Evolutionary conservation across 2,888 invertebrate species (phyloP).

Genomic region (Diabrotica balteata): DNA sequence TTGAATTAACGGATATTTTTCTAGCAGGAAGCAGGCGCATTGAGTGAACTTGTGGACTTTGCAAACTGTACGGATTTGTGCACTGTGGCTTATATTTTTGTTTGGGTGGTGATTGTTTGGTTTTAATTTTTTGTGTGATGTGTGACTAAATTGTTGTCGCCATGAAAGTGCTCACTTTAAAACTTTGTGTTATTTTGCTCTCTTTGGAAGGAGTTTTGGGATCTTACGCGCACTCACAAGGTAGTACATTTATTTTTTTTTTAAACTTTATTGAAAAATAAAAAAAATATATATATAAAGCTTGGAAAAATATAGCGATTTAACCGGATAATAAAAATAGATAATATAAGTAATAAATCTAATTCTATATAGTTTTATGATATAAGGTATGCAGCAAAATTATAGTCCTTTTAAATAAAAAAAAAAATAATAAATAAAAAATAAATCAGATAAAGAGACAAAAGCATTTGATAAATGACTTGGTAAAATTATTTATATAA

Average conservation of each 20-base stretch:
- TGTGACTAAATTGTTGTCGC: conserved; percentile 24
- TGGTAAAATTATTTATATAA: too few species aligned
- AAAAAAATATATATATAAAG: too few species aligned
- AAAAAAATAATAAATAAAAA: too few species aligned
- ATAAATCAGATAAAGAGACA: too few species aligned
- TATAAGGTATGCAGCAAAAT: too few species aligned
- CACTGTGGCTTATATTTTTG: conserved; percentile 16
- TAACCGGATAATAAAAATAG: too few species aligned
- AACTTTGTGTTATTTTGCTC: conserved; percentile 18
- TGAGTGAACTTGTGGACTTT: conserved; percentile 28
- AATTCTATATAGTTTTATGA: too few species aligned
- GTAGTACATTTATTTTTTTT: conserved; percentile 4
- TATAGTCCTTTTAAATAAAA: too few species aligned
- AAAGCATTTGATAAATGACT: too few species aligned
- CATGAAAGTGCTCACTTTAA: conserved; percentile 19
- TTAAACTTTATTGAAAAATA: too few species aligned
- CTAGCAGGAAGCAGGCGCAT: conserved; percentile 5
- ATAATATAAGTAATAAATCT: too few species aligned
- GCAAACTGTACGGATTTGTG: conserved; percentile 19
- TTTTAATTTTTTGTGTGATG: conserved; percentile 27
- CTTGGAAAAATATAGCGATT: too few species aligned
- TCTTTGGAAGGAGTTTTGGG: conserved; percentile 13
- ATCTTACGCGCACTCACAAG: conserved; percentile 30
- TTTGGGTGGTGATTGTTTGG: conserved; percentile 8
- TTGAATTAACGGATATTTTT: conserved; percentile 6